A percentile compares a stretch with the other conserved stretches of the same genome.
These are phyloP conservation scores for Zeus faber DNA, from an alignment of 2,113 vertebrate species.

Conservation along the genomic window DNA sequence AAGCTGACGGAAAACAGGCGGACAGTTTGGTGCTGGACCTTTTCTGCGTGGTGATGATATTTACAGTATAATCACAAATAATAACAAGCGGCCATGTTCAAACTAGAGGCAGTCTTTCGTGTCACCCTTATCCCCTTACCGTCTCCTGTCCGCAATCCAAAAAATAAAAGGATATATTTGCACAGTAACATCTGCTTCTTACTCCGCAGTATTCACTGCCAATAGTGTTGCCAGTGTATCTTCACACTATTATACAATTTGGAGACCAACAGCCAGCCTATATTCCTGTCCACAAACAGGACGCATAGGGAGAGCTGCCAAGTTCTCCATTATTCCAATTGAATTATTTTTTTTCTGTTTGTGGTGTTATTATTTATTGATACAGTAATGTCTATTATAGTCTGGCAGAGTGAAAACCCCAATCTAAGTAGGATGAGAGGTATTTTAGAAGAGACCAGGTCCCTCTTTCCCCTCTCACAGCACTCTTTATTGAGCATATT, in stretches of 20 bases:
- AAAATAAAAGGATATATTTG: too few species aligned
- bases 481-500: too few species aligned
- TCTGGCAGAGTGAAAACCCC: not conserved
- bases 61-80: too few species aligned
- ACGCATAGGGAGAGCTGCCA: not conserved
- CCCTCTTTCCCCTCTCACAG: too few species aligned
- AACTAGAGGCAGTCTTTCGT: too few species aligned
- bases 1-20: too few species aligned
- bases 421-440: not conserved
- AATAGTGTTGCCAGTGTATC: not conserved
- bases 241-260: not conserved
- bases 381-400: not conserved
- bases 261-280: not conserved
- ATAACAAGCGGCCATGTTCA: too few species aligned
- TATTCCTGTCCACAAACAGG: not conserved
- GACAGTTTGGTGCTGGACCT: too few species aligned
- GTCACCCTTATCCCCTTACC: too few species aligned
- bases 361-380: not conserved
- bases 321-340: conserved; percentile 7
- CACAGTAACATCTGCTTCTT: not conserved
- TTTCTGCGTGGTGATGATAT: too few species aligned
- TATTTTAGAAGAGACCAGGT: too few species aligned
- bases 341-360: not conserved
- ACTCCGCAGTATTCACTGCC: not conserved
- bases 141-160: too few species aligned